Conservation (phyloP, 2,888 invertebrate species). For the Perithous albicinctus region DNA sequence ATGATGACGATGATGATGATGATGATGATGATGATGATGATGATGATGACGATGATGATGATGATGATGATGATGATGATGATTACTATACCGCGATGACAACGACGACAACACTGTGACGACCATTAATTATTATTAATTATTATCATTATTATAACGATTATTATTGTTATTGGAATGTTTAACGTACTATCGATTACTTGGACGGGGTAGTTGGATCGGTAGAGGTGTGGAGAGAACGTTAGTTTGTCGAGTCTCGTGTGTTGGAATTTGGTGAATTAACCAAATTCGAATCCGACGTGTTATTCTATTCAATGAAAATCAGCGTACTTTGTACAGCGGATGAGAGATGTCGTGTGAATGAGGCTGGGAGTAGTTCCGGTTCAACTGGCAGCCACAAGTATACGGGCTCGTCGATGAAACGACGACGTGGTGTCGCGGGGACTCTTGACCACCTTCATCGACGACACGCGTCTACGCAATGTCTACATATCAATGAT, state of each 20-base stretch:
- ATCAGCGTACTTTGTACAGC: conserved; percentile 3
- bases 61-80: conserved; percentile 74
- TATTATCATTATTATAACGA: conserved; percentile 73
- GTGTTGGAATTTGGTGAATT: not conserved
- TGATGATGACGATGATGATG: conserved; percentile 17
- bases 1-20: conserved; percentile 46
- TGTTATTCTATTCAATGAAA: conserved; percentile 12
- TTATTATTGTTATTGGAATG: conserved; percentile 83
- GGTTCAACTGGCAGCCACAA: not conserved
- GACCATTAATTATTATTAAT: conserved; percentile 70
- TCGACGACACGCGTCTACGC: conserved; percentile 24
- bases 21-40: not conserved
- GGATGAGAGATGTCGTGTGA: not conserved
- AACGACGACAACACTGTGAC: conserved; percentile 69
- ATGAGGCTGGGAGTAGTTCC: not conserved
- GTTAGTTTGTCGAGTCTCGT: conserved; percentile 16
- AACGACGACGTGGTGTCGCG: not conserved
- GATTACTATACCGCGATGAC: conserved; percentile 60
- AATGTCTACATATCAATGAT: conserved; percentile 63
- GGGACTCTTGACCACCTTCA: conserved; percentile 3
- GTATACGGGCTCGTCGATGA: not conserved
- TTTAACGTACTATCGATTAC: conserved; percentile 80
- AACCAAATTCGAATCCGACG: not conserved
- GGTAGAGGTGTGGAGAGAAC: conserved; percentile 10
- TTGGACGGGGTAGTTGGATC: conserved; percentile 62